Base-by-base conservation (phyloP, 92 coral and sea anemone genomes). In the Umimayanthus chanpuru region DNA sequence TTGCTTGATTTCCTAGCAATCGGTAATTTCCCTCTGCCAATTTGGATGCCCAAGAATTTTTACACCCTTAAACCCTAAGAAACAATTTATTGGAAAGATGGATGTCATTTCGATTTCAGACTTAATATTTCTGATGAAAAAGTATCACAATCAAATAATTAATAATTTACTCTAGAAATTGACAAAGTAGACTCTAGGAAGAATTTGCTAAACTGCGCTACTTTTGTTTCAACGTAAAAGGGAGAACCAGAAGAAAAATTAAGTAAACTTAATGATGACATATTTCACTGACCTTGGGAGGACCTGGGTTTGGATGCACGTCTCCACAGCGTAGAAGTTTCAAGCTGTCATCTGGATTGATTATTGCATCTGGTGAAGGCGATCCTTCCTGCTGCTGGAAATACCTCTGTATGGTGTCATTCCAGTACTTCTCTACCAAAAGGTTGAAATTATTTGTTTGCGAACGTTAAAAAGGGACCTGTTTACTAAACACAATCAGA, bases 251-350 rank as follows among this genome's bases (percentile, higher is more conserved):
- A 6, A 21, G 68, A 61, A 14, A 30, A 72, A 28, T 28, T 72
- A 23, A 32, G n/a, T n/a, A n/a, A n/a, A n/a, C n/a, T n/a, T n/a
- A n/a, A n/a, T 2, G 5, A 61, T 23, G 68, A 18, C 4, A 4
- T 61, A 61, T 23, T 61, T 44, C 11, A 79, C 82, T 79, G 12
- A 50, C 82, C 66, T 79, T 79, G 11, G 82, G 82, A 14, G 82
- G 82, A 26, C 82, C 82, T 25, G 82, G 66, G 44, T 73, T 73
- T 73, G 40, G 20, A 73, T 73, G 77, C 77, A 73, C 77, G 32
- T 73, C 77, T 73, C 82, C 82, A 49, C 82, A 79, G 11, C 82
- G 41, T 49, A 79, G 40, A 26, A 79, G 66, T 28, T 79, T 79
- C 23, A 79, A 50, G 66, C 68, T 79, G 58, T 79, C 82, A 23